Evolutionary conservation across 2,888 invertebrate genomes (phyloP).

Genomic region (Micoletzkya japonica): DNA sequence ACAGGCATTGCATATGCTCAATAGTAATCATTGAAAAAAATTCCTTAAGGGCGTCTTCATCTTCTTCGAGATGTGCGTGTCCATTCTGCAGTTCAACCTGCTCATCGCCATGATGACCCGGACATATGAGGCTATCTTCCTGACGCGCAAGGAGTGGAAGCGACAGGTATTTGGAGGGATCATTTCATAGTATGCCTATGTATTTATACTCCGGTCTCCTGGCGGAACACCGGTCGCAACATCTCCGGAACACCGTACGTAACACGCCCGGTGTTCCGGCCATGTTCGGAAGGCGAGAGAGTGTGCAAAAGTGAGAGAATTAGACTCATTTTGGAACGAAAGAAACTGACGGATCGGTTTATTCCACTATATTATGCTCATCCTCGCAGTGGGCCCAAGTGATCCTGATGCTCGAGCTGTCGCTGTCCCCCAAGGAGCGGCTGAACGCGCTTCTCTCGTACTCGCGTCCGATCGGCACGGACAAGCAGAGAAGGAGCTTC

Average conservation of each 20-base stretch:
- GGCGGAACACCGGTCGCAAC: too few species aligned
- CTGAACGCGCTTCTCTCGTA: slow-evolving; percentile 81
- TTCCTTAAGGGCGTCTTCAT: slow-evolving; percentile 75
- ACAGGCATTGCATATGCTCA: neutral
- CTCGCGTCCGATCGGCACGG: slow-evolving; percentile 78
- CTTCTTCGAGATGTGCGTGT: slow-evolving; percentile 95
- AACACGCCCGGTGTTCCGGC: too few species aligned
- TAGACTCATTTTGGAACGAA: neutral
- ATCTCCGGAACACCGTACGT: too few species aligned
- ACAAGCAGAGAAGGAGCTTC: slow-evolving; percentile 58
- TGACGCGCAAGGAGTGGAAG: slow-evolving; percentile 96
- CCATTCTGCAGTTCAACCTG: slow-evolving; percentile 72
- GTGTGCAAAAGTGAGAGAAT: neutral
- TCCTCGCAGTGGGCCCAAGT: slow-evolving; percentile 71
- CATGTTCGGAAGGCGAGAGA: too few species aligned
- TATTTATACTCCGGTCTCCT: too few species aligned
- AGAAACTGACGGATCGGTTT: neutral
- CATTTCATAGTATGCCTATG: too few species aligned
- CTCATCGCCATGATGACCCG: slow-evolving; percentile 64
- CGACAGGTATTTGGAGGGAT: slow-evolving; percentile 34
- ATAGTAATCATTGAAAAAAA: neutral
- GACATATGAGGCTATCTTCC: slow-evolving; percentile 95
- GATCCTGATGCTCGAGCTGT: slow-evolving; percentile 91
- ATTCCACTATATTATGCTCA: neutral
- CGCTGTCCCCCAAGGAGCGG: slow-evolving; percentile 85